Evolutionary conservation across 2,888 invertebrate species (phyloP).

Genomic region (Capitulum mitella): DNA sequence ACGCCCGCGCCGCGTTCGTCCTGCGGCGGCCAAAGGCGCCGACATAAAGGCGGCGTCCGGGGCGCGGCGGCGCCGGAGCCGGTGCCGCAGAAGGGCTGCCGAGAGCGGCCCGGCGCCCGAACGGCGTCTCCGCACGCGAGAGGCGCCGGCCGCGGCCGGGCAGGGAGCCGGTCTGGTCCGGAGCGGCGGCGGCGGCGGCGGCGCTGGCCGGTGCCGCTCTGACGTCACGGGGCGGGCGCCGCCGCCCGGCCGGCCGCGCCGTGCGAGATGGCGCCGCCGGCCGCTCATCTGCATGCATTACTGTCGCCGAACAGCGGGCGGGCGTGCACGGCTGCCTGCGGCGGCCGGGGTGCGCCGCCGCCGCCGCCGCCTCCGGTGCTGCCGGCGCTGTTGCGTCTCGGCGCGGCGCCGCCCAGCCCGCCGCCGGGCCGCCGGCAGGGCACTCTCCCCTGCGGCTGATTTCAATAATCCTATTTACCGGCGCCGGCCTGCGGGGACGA

Average conservation of each 20-base stretch:
- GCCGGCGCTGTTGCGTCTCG: background rate
- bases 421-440: too few relatives aligned
- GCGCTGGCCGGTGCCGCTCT: background rate
- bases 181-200: too few relatives aligned
- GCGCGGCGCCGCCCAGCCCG: too few relatives aligned
- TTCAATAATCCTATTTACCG: slow-evolving; percentile 7
- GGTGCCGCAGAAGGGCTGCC: too few relatives aligned
- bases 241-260: background rate
- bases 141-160: too few relatives aligned
- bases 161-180: too few relatives aligned
- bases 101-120: too few relatives aligned
- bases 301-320: background rate
- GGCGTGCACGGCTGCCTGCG: background rate
- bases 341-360: background rate
- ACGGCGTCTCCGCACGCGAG: too few relatives aligned
- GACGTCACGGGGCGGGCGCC: background rate
- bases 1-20: background rate
- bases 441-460: too few relatives aligned
- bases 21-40: background rate
- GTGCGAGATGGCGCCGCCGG: background rate
- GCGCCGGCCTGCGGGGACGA: background rate
- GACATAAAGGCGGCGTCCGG: too few relatives aligned
- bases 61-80: too few relatives aligned
- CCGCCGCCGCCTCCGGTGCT: background rate
- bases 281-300: background rate